A percentile compares a stretch with the other conserved stretches of the same genome.
phyloP scores from a whole-genome alignment of 2,113 vertebrate genomes.

The Myanophis thanlyinensis region DNA sequence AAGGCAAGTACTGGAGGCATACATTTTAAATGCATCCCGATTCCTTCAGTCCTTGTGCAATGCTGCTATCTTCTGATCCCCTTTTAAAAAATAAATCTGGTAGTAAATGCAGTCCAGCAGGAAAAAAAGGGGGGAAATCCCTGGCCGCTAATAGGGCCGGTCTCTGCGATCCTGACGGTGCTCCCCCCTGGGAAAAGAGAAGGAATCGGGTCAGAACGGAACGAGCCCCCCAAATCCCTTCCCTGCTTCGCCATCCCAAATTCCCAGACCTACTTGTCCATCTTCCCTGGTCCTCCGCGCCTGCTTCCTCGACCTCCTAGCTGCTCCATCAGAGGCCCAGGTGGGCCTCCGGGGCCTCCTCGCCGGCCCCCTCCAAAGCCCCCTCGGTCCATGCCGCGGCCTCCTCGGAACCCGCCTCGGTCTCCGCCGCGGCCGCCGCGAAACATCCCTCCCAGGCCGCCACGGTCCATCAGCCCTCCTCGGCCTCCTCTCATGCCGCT shows the following conservation, averaged over 20 bases:
- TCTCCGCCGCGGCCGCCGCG: constrained; percentile 77
- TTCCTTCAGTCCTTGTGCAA: background rate
- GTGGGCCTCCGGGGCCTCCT: constrained; percentile 75
- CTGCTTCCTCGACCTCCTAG: constrained; percentile 77
- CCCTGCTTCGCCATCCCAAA: rapidly evolving
- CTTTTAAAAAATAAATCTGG: constrained; percentile 70
- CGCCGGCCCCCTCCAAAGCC: constrained; percentile 84
- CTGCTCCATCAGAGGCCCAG: constrained; percentile 76
- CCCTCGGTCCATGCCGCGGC: constrained; percentile 88
- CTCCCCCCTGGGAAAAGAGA: constrained; percentile 72
- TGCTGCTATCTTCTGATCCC: background rate
- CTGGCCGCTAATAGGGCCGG: constrained; percentile 80
- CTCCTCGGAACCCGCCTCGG: constrained; percentile 87
- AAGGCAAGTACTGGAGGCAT: background rate
- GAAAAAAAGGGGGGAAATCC: background rate
- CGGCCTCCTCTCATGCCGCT: constrained; percentile 89
- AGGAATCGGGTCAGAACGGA: rapidly evolving
- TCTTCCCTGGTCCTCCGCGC: constrained; percentile 77
- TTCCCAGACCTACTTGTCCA: constrained; percentile 72
- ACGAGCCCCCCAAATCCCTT: rapidly evolving
- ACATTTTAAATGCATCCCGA: background rate
- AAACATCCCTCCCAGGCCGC: constrained; percentile 80
- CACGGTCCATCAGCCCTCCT: constrained; percentile 88
- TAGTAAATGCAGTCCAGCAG: constrained; percentile 75
- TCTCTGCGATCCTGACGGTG: constrained; percentile 91